Conservation (phyloP, 2,888 invertebrate genomes). For the Patella caerulea region DNA sequence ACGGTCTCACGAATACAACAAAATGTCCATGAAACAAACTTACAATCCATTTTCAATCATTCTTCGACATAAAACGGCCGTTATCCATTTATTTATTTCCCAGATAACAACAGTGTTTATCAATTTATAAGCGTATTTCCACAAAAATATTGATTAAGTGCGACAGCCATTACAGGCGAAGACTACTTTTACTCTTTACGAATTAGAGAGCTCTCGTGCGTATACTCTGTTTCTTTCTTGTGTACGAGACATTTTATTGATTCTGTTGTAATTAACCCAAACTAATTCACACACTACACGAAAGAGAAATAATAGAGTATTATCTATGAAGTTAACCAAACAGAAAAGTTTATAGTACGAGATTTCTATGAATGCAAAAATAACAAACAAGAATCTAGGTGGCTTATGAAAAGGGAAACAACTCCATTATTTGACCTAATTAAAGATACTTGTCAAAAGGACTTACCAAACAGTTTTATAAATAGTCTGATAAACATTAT, state of each 20-base stretch:
- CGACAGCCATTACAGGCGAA: background rate
- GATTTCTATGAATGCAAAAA: no score
- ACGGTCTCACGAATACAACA: background rate
- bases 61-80: background rate
- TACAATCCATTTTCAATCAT: conserved; percentile 8
- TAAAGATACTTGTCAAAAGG: background rate
- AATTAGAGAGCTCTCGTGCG: conserved; percentile 18
- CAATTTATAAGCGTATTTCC: background rate
- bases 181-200: conserved; percentile 14
- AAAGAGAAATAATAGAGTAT: no score
- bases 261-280: no score
- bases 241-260: no score
- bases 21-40: background rate
- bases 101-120: background rate
- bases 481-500: no score
- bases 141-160: conserved; percentile 5
- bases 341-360: no score
- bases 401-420: background rate
- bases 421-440: conserved; percentile 7
- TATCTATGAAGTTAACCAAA: no score
- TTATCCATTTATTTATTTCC: background rate
- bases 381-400: no score
- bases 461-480: no score
- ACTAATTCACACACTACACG: no score
- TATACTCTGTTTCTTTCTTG: conserved; percentile 21